Conservation (phyloP, 2,113 vertebrate genomes). For the Centropus unirufus region DNA sequence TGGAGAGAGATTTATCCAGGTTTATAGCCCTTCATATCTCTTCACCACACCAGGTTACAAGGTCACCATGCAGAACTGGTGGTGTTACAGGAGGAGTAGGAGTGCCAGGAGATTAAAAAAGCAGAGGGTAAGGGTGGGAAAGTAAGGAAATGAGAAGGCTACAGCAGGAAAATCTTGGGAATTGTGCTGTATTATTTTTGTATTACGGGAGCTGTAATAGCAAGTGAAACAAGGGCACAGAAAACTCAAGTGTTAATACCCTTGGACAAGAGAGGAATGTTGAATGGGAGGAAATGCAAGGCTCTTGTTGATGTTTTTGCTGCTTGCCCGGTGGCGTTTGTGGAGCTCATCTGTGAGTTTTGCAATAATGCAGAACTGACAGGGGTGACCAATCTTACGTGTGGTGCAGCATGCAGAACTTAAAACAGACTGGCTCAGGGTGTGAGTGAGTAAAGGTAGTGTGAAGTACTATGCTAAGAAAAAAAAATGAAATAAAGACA, state of each 20-base stretch:
- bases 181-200: too few species aligned
- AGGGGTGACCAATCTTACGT: not conserved
- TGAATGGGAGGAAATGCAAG: slow-evolving; percentile 11
- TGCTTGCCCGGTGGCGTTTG: not conserved
- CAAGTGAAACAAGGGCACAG: not conserved
- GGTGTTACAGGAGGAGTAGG: not conserved
- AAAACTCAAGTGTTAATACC: not conserved
- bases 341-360: not conserved
- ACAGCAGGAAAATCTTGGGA: not conserved
- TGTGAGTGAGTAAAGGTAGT: not conserved
- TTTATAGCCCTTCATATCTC: rapidly evolving
- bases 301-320: not conserved
- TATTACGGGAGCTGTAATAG: not conserved
- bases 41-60: not conserved
- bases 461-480: not conserved
- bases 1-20: not conserved
- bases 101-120: not conserved
- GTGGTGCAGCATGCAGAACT: not conserved
- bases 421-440: not conserved
- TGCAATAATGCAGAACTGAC: not conserved
- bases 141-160: not conserved
- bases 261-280: not conserved
- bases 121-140: not conserved
- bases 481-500: too few species aligned
- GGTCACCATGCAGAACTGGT: not conserved